Percentiles rank a stretch among this genome's conserved stretches.
Evolutionary conservation across 23 tunicate species (phyloP).

Genomic region (Halocynthia aurantium): DNA sequence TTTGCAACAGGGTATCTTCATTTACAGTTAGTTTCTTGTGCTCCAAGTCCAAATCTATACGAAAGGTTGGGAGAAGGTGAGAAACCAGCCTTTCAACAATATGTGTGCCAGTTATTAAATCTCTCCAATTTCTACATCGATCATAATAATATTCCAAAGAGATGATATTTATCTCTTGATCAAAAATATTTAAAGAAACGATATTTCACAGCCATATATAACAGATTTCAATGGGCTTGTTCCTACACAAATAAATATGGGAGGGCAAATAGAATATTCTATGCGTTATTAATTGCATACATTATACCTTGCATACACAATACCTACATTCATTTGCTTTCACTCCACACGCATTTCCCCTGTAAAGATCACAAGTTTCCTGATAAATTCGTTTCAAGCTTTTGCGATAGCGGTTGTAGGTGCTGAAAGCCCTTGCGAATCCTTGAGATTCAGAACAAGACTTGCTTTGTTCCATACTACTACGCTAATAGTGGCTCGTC

Average conservation of each 20-base stretch:
- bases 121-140: too few relatives aligned
- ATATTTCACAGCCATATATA: too few relatives aligned
- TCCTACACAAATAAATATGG: too few relatives aligned
- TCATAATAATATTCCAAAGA: too few relatives aligned
- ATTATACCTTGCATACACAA: neutral
- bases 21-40: neutral
- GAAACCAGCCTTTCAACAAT: neutral
- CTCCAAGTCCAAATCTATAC: slow-evolving; percentile 1
- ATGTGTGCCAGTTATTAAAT: too few relatives aligned
- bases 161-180: too few relatives aligned
- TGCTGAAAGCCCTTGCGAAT: slow-evolving; percentile 7
- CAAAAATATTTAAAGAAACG: too few relatives aligned
- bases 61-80: neutral
- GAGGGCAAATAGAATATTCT: too few relatives aligned
- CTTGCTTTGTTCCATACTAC: too few relatives aligned
- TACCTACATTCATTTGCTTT: slow-evolving; percentile 8
- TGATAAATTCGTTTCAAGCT: slow-evolving; percentile 8
- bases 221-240: too few relatives aligned
- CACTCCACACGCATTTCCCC: neutral
- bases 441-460: slow-evolving; percentile 4
- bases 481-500: too few relatives aligned
- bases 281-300: neutral
- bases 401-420: slow-evolving; percentile 9
- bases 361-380: neutral
- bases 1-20: slow-evolving; percentile 17